Conservation (phyloP, 2,888 invertebrate species). For the Lomographa bimaculata region DNA sequence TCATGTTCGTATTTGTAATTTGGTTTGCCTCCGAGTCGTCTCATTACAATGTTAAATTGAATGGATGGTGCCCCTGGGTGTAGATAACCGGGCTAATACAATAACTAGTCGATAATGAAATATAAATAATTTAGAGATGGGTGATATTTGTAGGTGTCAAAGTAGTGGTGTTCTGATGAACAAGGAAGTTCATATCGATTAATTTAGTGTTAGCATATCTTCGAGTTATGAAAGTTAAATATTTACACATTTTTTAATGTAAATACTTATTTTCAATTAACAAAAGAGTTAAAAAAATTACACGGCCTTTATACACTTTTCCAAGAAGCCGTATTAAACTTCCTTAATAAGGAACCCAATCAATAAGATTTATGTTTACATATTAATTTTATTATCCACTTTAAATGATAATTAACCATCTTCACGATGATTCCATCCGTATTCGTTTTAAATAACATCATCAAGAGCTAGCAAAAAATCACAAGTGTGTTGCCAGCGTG, state of each 20-base stretch:
- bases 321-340: too few species aligned
- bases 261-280: too few species aligned
- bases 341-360: constrained; percentile 12
- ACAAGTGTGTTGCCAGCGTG: constrained; percentile 44
- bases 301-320: too few species aligned
- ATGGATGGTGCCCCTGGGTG: constrained; percentile 44
- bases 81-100: constrained; percentile 15
- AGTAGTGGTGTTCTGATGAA: too few species aligned
- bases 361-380: constrained; percentile 9
- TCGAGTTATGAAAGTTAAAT: too few species aligned
- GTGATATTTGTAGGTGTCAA: too few species aligned
- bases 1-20: constrained; percentile 48
- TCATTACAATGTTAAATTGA: constrained; percentile 65
- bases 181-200: too few species aligned
- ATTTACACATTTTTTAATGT: too few species aligned
- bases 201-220: too few species aligned
- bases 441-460: constrained; percentile 59
- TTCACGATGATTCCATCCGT: constrained; percentile 28
- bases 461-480: constrained; percentile 42
- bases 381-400: constrained; percentile 27
- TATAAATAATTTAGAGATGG: constrained; percentile 13
- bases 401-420: constrained; percentile 23
- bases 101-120: constrained; percentile 29
- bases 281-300: too few species aligned
- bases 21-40: constrained; percentile 40